phyloP scores from a whole-genome alignment of 2,797 vertebrate species.

The Kryptolebias ocellatus region DNA sequence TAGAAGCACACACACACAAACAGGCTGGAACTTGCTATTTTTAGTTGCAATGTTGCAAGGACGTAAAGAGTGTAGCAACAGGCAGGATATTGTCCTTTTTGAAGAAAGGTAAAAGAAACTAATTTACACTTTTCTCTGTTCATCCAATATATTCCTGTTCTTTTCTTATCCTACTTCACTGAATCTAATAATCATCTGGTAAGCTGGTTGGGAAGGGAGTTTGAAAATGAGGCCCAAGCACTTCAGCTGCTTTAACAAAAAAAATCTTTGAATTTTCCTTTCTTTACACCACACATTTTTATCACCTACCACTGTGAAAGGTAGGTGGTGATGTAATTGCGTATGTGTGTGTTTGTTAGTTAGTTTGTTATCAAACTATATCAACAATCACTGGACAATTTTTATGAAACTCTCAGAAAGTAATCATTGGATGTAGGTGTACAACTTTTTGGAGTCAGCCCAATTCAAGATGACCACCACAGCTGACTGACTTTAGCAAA shows the following conservation, averaged over 20 bases:
- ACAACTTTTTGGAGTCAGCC: too few species aligned
- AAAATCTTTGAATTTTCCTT: too few species aligned
- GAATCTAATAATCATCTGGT: constrained; percentile 24
- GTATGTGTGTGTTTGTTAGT: too few species aligned
- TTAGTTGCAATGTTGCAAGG: constrained; percentile 59
- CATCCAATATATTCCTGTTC: constrained; percentile 17
- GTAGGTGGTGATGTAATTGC: too few species aligned
- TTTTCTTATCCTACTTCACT: constrained; percentile 13
- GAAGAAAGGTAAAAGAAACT: constrained; percentile 6
- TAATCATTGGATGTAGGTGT: too few species aligned
- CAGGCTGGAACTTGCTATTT: constrained; percentile 67
- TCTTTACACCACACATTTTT: too few species aligned
- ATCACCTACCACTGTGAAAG: too few species aligned
- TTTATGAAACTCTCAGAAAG: too few species aligned
- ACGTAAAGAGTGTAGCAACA: constrained; percentile 62
- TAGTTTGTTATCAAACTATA: too few species aligned
- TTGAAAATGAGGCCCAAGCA: constrained; percentile 25
- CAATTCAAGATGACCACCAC: too few species aligned
- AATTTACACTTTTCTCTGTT: constrained; percentile 14
- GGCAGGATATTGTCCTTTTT: constrained; percentile 44
- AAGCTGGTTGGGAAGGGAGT: constrained; percentile 17
- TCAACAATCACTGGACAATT: too few species aligned
- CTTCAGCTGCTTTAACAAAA: constrained; percentile 14
- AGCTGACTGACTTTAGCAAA: too few species aligned
- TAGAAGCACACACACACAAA: neutral